Evolutionary conservation across 2,888 invertebrate species (phyloP), one percentile per base, ranked within the genome.

Genomic region (Parnassius smintheus): DNA sequence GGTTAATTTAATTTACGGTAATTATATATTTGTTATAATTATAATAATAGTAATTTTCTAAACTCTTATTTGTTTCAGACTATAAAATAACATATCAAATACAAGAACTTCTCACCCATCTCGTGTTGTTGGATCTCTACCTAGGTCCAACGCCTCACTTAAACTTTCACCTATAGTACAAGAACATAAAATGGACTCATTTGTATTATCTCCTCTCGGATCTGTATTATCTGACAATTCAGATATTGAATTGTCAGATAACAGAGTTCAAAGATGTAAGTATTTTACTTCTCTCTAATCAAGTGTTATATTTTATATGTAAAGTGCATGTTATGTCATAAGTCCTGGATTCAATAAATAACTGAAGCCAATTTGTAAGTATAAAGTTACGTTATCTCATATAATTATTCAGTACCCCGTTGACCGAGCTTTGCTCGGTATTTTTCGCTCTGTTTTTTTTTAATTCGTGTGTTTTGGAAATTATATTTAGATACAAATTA

Each of bases 171-270:
- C 80, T 2, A 58, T 86, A 2, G 71, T 85, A 41, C 68, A 77
- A 35, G 45, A 50, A 13, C 42, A 55, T 45, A 54, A 44, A 55
- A 72, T 75, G 68, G 75, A 80, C 2, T 79, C 82, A 0, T 82
- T 84, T 69, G 69, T 68, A n/a, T 42, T 83, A 1, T 87, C 89
- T 7, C 87, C 88, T 0, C 54, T 86, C 56, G 70, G 67, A 49
- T 90, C 89, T 49, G 74, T 91, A 4, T 64, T 91, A 45, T 75
- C 79, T 49, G 89, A 91, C 68, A 78, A 82, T 54, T 89, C 89
- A 35, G 76, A 86, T 49, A 84, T 91, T 69, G 84, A 82, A 22
- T 80, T 78, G 54, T 88, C 89, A 0, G 75, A 18, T 18, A 18
- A 18, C 18, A 18, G 1, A 18, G 18, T 18, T 18, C 18, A 18